phyloP scores from a whole-genome alignment of 2,113 vertebrate species.

The Pygoscelis adeliae region DNA sequence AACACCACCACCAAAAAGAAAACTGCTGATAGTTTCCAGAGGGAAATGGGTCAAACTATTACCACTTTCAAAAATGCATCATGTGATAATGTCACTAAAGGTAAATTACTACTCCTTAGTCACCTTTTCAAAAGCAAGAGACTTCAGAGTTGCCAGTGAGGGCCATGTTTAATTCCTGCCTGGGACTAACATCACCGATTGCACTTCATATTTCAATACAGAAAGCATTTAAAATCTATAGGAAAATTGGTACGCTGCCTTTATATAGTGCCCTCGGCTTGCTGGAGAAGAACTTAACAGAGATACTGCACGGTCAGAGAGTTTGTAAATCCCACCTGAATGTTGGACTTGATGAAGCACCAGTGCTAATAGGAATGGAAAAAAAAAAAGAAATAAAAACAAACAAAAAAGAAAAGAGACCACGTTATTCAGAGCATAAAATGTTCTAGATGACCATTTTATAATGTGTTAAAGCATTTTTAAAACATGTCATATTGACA shows the following conservation, averaged over 20 bases:
- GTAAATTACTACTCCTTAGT: neutral
- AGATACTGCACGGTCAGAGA: neutral
- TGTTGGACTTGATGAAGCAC: neutral
- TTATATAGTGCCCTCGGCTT: neutral
- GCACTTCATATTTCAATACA: neutral
- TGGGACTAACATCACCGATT: neutral
- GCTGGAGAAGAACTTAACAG: neutral
- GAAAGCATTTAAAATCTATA: neutral
- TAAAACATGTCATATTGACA: conserved; percentile 65
- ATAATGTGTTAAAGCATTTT: neutral
- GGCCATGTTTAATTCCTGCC: neutral
- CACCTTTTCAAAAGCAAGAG: neutral
- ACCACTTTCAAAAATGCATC: neutral
- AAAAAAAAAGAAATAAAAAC: neutral
- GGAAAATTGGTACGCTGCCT: neutral
- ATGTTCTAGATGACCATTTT: neutral
- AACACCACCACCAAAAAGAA: neutral
- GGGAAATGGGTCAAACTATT: neutral
- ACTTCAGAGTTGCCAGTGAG: neutral
- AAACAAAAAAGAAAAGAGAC: neutral
- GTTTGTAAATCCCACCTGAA: neutral
- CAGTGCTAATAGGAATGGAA: neutral
- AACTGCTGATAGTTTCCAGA: neutral
- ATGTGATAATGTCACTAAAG: neutral
- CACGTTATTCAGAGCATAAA: neutral